Evolutionary conservation across 1,140 invertebrate genomes (phyloP).

Genomic region (Aphelinus certus): DNA sequence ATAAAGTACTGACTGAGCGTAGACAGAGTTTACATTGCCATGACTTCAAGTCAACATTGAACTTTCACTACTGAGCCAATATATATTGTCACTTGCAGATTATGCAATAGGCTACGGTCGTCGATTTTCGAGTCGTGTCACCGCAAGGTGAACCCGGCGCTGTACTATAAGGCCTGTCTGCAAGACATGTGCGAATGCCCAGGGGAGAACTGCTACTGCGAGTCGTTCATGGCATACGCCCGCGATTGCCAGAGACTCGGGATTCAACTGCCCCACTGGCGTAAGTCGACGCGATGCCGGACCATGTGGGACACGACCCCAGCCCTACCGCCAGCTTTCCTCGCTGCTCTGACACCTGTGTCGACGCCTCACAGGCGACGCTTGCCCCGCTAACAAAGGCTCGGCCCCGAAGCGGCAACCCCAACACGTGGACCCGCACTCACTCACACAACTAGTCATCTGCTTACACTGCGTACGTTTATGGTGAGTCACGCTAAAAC

Average conservation of each 20-base stretch:
- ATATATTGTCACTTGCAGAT: slow-evolving; percentile 36
- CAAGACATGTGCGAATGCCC: slow-evolving; percentile 92
- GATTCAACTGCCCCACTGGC: slow-evolving; percentile 74
- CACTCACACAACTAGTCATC: slow-evolving; percentile 52
- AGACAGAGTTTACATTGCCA: no score
- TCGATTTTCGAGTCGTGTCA: slow-evolving; percentile 70
- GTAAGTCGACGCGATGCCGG: slow-evolving; percentile 70
- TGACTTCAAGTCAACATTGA: no score
- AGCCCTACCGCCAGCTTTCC: neutral
- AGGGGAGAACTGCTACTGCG: slow-evolving; percentile 84
- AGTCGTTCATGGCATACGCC: slow-evolving; percentile 87
- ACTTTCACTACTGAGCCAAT: no score
- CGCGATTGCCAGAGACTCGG: slow-evolving; percentile 84
- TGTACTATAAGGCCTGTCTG: slow-evolving; percentile 87
- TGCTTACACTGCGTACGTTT: slow-evolving; percentile 43
- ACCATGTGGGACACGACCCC: slow-evolving; percentile 52
- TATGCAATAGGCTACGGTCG: slow-evolving; percentile 56
- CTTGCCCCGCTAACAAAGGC: slow-evolving; percentile 14
- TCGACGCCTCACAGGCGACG: neutral
- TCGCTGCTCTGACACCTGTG: neutral
- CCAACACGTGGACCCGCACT: no score
- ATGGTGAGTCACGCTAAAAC: slow-evolving; percentile 38
- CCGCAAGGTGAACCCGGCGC: slow-evolving; percentile 77
- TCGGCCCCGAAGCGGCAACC: neutral
- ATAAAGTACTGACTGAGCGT: no score